These are phyloP conservation scores for Ophioninae sp. DNA, from an alignment of 2,888 invertebrate genomes.

Conservation along the genomic window DNA sequence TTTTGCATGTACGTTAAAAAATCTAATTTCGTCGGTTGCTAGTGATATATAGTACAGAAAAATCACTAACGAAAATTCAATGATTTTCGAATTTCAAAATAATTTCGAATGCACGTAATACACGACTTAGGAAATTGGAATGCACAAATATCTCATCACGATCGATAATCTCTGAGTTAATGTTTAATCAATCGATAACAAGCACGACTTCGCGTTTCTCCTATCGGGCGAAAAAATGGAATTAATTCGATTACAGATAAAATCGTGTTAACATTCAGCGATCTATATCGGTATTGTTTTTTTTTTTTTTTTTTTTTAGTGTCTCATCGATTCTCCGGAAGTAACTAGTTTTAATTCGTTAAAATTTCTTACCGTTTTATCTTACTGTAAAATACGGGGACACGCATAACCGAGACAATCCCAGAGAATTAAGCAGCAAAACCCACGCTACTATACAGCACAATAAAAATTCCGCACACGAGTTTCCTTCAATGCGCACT, in stretches of 20 bases:
- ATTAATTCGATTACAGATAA: constrained; percentile 8
- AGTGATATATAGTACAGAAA: background rate
- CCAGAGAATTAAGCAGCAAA: constrained; percentile 54
- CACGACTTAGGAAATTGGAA: background rate
- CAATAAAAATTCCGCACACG: constrained; percentile 61
- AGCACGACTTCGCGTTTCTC: background rate
- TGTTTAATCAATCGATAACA: constrained; percentile 8
- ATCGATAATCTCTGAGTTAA: constrained; percentile 4
- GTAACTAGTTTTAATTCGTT: constrained; percentile 50
- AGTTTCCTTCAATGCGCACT: constrained; percentile 54
- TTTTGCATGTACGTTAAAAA: too few relatives aligned
- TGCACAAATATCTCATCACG: constrained; percentile 9
- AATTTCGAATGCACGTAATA: background rate
- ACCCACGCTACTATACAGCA: constrained; percentile 58
- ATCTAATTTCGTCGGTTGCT: too few relatives aligned
- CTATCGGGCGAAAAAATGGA: constrained; percentile 9
- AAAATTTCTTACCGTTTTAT: constrained; percentile 41
- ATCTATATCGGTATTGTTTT: constrained; percentile 5
- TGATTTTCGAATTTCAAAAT: background rate
- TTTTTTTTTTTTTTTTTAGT: background rate
- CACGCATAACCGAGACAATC: constrained; percentile 38
- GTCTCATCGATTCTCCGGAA: constrained; percentile 45
- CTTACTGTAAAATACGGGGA: constrained; percentile 26
- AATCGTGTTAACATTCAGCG: background rate
- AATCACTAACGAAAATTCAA: background rate